These are phyloP conservation scores for Lota lota DNA, from an alignment of 2,113 vertebrate genomes.

Conservation along the genomic window DNA sequence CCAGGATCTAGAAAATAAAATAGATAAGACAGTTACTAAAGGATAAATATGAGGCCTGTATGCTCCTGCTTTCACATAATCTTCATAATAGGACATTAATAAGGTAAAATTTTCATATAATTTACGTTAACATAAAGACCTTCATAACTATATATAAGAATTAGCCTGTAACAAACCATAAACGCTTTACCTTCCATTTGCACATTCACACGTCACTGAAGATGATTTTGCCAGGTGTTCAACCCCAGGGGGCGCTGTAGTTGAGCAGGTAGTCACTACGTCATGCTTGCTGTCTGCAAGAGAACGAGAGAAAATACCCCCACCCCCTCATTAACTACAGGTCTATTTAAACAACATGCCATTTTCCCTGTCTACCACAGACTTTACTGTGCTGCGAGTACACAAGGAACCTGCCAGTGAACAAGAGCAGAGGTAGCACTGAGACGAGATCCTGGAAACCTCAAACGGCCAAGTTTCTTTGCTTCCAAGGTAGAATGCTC, in stretches of 20 bases:
- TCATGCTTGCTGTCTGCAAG: background rate
- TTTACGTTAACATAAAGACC: too few relatives aligned
- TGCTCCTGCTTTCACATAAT: too few relatives aligned
- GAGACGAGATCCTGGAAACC: background rate
- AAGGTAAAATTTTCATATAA: too few relatives aligned
- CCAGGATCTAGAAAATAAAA: too few relatives aligned
- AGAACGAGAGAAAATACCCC: background rate
- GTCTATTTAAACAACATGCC: slow-evolving; percentile 1
- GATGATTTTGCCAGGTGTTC: background rate
- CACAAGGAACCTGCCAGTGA: background rate
- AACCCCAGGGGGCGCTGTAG: background rate
- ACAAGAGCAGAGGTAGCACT: background rate
- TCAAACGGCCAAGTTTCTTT: background rate
- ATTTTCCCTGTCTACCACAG: background rate
- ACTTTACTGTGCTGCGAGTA: background rate
- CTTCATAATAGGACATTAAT: too few relatives aligned
- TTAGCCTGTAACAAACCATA: too few relatives aligned
- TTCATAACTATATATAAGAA: too few relatives aligned
- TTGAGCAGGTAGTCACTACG: background rate
- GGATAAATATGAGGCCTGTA: too few relatives aligned
- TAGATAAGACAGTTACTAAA: too few relatives aligned
- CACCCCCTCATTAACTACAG: background rate
- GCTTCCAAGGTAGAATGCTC: background rate
- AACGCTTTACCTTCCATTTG: too few relatives aligned
- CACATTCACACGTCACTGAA: background rate